phyloP scores from a whole-genome alignment of 2,888 invertebrate genomes.

The Brenthis daphne region DNA sequence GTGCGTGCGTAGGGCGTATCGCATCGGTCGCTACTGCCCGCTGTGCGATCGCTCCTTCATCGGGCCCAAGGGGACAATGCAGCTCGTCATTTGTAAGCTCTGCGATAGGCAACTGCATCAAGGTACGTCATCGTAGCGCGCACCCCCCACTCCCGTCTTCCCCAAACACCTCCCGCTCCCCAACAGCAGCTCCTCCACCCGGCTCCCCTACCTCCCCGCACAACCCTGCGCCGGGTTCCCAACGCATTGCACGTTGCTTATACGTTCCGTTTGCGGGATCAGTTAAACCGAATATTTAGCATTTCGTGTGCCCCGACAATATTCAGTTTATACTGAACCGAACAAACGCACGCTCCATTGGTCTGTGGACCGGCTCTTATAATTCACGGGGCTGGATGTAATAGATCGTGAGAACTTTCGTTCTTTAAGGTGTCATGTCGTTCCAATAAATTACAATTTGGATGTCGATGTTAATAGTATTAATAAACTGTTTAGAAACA shows the following conservation, averaged over 20 bases:
- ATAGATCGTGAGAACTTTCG: neutral
- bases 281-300: slow-evolving; percentile 4
- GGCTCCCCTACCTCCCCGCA: neutral
- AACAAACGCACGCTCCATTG: neutral
- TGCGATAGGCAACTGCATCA: slow-evolving; percentile 83
- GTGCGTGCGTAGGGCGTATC: slow-evolving; percentile 84
- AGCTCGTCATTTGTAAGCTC: slow-evolving; percentile 83
- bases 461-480: neutral
- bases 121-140: slow-evolving; percentile 69
- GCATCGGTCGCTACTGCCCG: slow-evolving; percentile 88
- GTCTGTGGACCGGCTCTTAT: neutral
- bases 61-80: slow-evolving; percentile 85
- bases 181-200: neutral
- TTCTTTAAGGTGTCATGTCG: neutral
- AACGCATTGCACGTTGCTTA: neutral
- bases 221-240: slow-evolving; percentile 4
- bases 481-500: neutral
- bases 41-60: slow-evolving; percentile 87
- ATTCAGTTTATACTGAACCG: slow-evolving; percentile 8
- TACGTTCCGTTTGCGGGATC: neutral
- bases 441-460: neutral
- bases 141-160: neutral
- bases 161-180: neutral
- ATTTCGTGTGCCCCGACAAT: neutral
- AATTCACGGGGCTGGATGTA: slow-evolving; percentile 11